Evolutionary conservation across 2,797 vertebrate species (phyloP), one percentile per base, ranked within the genome.

Genomic region (Acipenser ruthenus): DNA sequence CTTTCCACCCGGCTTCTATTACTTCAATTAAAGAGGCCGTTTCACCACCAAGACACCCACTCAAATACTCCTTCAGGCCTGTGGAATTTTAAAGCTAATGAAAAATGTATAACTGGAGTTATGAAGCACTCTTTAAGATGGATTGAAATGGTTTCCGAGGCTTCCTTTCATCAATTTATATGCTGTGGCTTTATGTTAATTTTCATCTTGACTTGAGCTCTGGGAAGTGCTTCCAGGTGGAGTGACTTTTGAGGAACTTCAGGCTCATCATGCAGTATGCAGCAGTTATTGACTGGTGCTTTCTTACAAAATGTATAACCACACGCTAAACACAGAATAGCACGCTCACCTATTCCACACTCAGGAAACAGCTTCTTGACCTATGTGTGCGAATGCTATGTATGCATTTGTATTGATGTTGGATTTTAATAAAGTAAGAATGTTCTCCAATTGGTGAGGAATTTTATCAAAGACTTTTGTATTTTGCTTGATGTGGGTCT

Each of bases 81-180:
- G 58, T 74, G 72, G 71, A 73, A 77, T 73, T 70, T 73, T 65
- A 50, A 13, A 52, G 67, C 66, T 77, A 70, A 67, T 6, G 70
- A 76, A 69, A 9, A 75, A 79, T 80, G 74, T 73, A 74, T 80
- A 74, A 77, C 63, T 37, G 71, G 60, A 72, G 63, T 60, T 71
- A 71, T 77, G 71, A 79, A 70, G 18, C 47, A 0, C 75, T 76
- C 68, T 5, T 60, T 63, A 72, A 79, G 71, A 51, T 67, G 65
- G 65, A 18, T 64, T 63, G 72, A 67, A 72, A 80, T 70, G 61
- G 67, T 69, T 78, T 77, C 67, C 50, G 65, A 73, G 70, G 68
- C 12, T 72, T 73, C 69, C 69, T 50, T 67, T 73, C 77, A 75
- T 73, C 76, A 72, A 77, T 58, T 69, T 74, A 68, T 68, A n/a